A percentile compares a stretch with the other conserved stretches of the same genome.
These are phyloP conservation scores for Phlogophora meticulosa DNA, from an alignment of 2,888 invertebrate species.

Conservation along the genomic window DNA sequence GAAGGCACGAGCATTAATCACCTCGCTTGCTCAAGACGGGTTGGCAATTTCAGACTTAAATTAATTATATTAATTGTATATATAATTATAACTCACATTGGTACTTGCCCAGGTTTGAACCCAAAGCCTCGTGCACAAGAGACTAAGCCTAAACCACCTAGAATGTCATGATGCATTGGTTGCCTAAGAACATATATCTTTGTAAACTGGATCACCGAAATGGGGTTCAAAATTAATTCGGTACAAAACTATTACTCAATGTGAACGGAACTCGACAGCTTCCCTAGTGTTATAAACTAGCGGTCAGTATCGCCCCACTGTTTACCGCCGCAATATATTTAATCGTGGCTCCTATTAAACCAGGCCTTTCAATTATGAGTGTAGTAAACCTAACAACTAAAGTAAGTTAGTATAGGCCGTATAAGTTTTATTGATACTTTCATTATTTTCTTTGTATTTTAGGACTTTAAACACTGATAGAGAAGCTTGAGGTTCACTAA, in stretches of 20 bases:
- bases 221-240: neutral
- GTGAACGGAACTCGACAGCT: neutral
- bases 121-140: too few relatives aligned
- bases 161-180: too few relatives aligned
- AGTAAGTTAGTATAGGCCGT: constrained; percentile 1
- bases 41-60: too few relatives aligned
- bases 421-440: constrained; percentile 32
- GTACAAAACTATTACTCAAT: neutral
- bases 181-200: too few relatives aligned
- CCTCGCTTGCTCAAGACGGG: too few relatives aligned
- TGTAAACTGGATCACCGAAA: too few relatives aligned
- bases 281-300: constrained; percentile 32
- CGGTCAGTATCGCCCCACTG: constrained; percentile 35
- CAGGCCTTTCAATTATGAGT: constrained; percentile 51
- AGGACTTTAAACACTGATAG: constrained; percentile 5
- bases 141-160: too few relatives aligned
- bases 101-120: too few relatives aligned
- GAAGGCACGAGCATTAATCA: too few relatives aligned
- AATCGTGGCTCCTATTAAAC: constrained; percentile 46
- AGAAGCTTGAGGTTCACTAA: neutral
- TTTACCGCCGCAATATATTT: constrained; percentile 46
- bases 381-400: constrained; percentile 39
- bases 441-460: constrained; percentile 47
- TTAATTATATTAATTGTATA: too few relatives aligned
- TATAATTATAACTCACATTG: too few relatives aligned